Evolutionary conservation across 1,140 invertebrate species (phyloP).

Genomic region (Arctopsyche grandis): DNA sequence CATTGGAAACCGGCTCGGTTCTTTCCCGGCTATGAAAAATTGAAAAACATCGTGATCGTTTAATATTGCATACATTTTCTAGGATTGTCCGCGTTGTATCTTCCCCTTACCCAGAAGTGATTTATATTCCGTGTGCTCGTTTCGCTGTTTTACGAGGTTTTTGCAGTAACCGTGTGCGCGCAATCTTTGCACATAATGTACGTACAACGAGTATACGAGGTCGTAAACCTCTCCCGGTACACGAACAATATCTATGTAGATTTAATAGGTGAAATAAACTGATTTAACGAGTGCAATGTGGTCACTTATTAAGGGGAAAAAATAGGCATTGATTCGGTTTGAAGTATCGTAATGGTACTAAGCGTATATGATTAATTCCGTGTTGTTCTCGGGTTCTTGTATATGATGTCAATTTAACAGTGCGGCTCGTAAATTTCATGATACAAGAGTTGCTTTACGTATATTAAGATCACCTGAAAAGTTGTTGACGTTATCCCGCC

Average conservation of each 20-base stretch:
- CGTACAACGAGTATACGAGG: neutral
- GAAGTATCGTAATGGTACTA: too few relatives aligned
- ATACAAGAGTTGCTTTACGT: slow-evolving; percentile 25
- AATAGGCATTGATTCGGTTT: too few relatives aligned
- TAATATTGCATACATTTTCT: neutral
- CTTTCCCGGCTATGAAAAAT: neutral
- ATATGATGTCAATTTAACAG: slow-evolving; percentile 27
- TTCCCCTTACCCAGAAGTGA: neutral
- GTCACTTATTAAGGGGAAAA: too few relatives aligned
- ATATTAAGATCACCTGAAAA: slow-evolving; percentile 32
- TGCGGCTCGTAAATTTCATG: slow-evolving; percentile 13
- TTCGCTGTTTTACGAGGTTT: slow-evolving; percentile 1
- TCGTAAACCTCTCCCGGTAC: neutral
- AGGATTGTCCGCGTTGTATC: neutral
- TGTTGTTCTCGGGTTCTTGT: neutral
- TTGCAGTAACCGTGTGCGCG: neutral
- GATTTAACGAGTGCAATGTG: too few relatives aligned
- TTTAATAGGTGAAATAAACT: too few relatives aligned
- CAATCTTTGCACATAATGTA: neutral
- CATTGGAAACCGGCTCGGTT: too few relatives aligned
- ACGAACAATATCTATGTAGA: neutral
- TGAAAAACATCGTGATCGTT: neutral
- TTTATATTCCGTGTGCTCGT: neutral
- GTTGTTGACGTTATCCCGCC: slow-evolving; percentile 25
- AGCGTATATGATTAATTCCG: slow-evolving; percentile 12